Percentiles rank a stretch among this genome's conserved stretches.
phyloP scores from a whole-genome alignment of 2,888 invertebrate genomes.

The Ferdinandea cuprea region DNA sequence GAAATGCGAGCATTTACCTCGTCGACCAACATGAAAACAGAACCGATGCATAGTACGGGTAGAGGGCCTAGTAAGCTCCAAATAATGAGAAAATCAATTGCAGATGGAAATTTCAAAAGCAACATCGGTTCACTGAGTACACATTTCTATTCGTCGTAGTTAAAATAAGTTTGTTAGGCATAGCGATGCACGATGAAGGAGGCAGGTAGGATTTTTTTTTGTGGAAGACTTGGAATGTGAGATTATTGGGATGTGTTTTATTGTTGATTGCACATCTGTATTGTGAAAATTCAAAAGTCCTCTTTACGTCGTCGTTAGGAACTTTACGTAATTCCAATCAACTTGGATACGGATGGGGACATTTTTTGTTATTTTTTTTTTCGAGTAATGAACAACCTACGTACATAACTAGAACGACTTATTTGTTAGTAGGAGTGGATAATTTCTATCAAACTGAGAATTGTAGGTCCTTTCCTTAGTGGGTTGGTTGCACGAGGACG shows the following conservation, averaged over 20 bases:
- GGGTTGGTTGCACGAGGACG: background rate
- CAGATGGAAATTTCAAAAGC: constrained; percentile 41
- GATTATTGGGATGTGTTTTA: constrained; percentile 4
- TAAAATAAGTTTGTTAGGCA: constrained; percentile 1
- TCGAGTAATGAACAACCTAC: background rate
- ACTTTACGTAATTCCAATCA: background rate
- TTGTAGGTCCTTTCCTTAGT: background rate
- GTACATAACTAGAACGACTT: too few relatives aligned
- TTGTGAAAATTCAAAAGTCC: background rate
- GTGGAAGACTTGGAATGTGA: background rate
- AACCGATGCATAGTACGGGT: background rate
- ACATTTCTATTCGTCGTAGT: constrained; percentile 5
- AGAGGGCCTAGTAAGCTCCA: background rate
- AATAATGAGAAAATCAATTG: constrained; percentile 53
- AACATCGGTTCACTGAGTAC: constrained; percentile 28
- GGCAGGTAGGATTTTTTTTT: background rate
- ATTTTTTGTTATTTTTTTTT: too few relatives aligned
- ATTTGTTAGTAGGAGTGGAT: background rate
- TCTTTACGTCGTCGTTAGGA: background rate
- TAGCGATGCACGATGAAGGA: background rate
- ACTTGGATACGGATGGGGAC: background rate
- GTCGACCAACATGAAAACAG: too few relatives aligned
- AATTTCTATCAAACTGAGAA: background rate
- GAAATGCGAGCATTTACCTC: too few relatives aligned
- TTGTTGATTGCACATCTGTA: constrained; percentile 9